Conservation (phyloP, 2,113 vertebrate genomes). For the Rhabdornis inornatus region DNA sequence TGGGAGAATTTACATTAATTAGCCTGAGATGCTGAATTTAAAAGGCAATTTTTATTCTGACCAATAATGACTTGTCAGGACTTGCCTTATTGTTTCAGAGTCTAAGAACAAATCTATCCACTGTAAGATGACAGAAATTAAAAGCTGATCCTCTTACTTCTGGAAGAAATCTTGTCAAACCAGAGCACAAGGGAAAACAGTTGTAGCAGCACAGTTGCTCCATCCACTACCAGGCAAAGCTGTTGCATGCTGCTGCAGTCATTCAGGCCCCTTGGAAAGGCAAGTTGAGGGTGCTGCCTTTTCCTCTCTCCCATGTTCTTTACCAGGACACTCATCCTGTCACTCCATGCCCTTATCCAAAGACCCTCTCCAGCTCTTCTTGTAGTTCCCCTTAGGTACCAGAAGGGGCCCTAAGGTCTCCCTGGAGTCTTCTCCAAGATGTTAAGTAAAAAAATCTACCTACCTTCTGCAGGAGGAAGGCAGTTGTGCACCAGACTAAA, state of each 20-base stretch:
- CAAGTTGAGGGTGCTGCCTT: neutral
- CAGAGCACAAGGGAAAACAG: neutral
- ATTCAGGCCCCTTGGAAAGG: neutral
- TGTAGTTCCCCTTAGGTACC: neutral
- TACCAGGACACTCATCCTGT: neutral
- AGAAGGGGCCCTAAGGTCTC: neutral
- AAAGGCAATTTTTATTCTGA: conserved; percentile 50
- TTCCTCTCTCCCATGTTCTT: neutral
- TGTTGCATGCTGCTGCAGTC: neutral
- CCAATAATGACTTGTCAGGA: conserved; percentile 35
- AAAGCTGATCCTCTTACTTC: conserved; percentile 19
- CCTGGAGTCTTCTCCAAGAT: neutral
- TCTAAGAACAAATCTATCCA: conserved; percentile 9
- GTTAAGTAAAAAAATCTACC: neutral
- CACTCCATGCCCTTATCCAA: neutral
- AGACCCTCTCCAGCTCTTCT: neutral
- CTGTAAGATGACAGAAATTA: conserved; percentile 12
- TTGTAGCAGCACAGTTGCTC: neutral
- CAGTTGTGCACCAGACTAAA: neutral
- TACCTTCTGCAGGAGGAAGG: neutral
- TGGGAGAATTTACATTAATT: conserved; percentile 43
- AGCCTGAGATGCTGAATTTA: conserved; percentile 36
- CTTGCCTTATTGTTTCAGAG: conserved; percentile 24
- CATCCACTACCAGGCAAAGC: neutral
- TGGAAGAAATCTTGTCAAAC: neutral